phyloP scores from a whole-genome alignment of 2,113 vertebrate genomes.

The Amia ocellicauda region DNA sequence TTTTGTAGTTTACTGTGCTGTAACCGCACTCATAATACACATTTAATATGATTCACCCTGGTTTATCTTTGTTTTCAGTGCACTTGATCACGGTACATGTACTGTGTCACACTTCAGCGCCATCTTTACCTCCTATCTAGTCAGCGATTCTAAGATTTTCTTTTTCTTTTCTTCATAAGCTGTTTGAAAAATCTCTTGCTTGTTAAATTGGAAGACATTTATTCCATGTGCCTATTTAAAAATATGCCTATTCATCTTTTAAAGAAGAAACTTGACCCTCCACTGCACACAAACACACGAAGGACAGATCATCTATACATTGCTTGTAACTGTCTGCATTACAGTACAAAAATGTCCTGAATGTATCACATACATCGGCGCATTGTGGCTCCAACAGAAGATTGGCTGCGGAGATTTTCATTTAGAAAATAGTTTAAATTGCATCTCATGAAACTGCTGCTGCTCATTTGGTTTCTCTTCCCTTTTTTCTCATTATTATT shows the following conservation, averaged over 20 bases:
- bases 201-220: too few species aligned
- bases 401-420: too few species aligned
- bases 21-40: constrained; percentile 45
- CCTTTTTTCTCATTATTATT: constrained; percentile 19
- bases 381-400: too few species aligned
- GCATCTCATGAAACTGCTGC: constrained; percentile 31
- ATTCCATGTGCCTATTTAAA: too few species aligned
- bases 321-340: too few species aligned
- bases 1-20: constrained; percentile 13
- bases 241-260: too few species aligned
- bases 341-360: too few species aligned
- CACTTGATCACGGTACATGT: constrained; percentile 64
- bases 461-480: constrained; percentile 23
- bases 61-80: constrained; percentile 56
- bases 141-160: constrained; percentile 64
- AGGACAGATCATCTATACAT: constrained; percentile 56
- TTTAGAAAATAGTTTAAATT: constrained; percentile 46
- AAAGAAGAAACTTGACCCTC: too few species aligned
- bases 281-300: too few species aligned
- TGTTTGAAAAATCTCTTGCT: constrained; percentile 55
- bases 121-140: constrained; percentile 53
- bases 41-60: constrained; percentile 68
- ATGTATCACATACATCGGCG: too few species aligned
- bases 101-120: constrained; percentile 48
- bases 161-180: constrained; percentile 59